Evolutionary conservation across 2,797 vertebrate genomes (phyloP), one percentile per base, ranked within the genome.

Genomic region (Gymnodraco acuticeps): DNA sequence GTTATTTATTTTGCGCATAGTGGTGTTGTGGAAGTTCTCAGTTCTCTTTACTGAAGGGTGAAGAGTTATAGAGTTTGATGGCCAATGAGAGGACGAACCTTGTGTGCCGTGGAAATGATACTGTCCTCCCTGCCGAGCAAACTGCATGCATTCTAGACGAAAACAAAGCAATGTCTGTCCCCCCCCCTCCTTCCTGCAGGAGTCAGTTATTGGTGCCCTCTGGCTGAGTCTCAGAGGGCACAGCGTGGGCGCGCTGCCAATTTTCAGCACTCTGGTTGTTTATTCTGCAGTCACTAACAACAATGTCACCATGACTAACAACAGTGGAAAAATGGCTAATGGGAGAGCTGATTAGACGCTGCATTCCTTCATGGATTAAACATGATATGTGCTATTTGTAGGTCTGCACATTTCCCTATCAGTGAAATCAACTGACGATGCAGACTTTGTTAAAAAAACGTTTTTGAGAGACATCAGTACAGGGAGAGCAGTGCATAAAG

Each of bases 271-370:
- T 85, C 55, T 46, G 77, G 70, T 80, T 80, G 83, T 88, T 92
- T 87, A 80, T 87, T 86, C 66, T 89, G 84, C 86, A 77, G 80
- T 91, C 80, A 20, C 82, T 43, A 88, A 88, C 83, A 71, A 84
- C 84, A 88, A 86, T 54, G 81, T 92, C 89, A 78, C 77, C 83
- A 75, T 86, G 87, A 87, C 86, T 73, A 88, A 90, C 83, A 74
- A 51, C 77, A 88, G 82, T 81, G 85, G 84, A 89, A 88, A 85
- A 89, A 47, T 63, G 78, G 64, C 71, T 90, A 89, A 91, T 73
- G 78, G 77, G 19, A 13, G 59, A 73, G 56, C 83, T 87, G 89
- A 91, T 90, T 77, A 87, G 83, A 87, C 10, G 51, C 61, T 42
- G 55, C 70, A 88, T 84, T 87, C 85, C 87, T 78, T 71, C 82